phyloP scores from a whole-genome alignment of 2,113 vertebrate species.

The Agelaius phoeniceus region DNA sequence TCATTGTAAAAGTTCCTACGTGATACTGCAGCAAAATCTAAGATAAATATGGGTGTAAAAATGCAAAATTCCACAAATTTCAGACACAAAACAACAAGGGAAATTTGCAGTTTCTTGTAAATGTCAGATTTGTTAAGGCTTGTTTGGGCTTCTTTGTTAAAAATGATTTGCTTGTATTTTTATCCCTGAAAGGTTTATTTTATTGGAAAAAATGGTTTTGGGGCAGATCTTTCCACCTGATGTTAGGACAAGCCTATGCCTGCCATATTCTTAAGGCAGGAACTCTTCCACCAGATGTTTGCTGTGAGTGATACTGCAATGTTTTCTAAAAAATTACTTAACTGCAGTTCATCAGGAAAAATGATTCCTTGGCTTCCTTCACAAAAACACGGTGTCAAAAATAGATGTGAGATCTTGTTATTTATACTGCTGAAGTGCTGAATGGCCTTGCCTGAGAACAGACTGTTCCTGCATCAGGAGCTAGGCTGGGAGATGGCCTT shows the following conservation, averaged over 20 bases:
- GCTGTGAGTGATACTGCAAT: not conserved
- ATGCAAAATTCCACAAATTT: not conserved
- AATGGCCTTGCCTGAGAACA: conserved; percentile 26
- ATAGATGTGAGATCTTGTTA: conserved; percentile 7
- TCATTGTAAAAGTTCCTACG: accelerated
- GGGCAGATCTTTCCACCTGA: not conserved
- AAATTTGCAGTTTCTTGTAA: not conserved
- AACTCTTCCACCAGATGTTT: conserved; percentile 7
- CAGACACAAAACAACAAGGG: not conserved
- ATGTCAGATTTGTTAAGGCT: not conserved
- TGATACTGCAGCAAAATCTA: not conserved
- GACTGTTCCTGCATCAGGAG: not conserved
- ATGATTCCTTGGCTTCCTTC: not conserved
- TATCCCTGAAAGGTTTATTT: not conserved
- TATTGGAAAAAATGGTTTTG: not conserved
- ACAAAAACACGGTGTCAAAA: conserved; percentile 11
- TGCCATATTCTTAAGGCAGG: not conserved
- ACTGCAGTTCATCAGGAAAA: not conserved
- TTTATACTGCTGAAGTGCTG: conserved; percentile 17
- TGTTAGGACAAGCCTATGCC: not conserved
- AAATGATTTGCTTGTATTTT: not conserved
- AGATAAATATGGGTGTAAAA: not conserved
- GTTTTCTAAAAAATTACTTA: not conserved
- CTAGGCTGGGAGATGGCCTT: not conserved
- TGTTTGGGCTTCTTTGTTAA: not conserved